phyloP scores from a whole-genome alignment of 1,140 invertebrate species.

The Aphelenchoides fujianensis region DNA sequence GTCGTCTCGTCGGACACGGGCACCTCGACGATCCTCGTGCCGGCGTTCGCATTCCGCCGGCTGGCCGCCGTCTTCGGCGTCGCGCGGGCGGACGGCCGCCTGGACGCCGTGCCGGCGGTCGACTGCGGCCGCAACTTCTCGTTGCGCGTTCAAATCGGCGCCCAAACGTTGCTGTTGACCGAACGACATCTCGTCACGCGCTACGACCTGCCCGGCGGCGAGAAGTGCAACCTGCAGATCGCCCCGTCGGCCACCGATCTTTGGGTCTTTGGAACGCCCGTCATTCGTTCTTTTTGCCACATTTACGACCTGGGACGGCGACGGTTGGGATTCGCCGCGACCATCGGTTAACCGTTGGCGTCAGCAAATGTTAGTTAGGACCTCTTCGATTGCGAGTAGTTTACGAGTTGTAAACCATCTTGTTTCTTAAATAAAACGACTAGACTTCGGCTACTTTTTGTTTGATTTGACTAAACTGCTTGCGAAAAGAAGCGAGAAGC shows the following conservation, averaged over 20 bases:
- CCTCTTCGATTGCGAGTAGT: neutral
- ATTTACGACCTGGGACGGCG: neutral
- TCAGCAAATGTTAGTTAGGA: neutral
- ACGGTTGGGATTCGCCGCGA: constrained; percentile 15
- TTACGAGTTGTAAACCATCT: too few species aligned
- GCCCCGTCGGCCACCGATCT: constrained; percentile 4
- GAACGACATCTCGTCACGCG: neutral
- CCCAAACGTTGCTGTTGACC: neutral
- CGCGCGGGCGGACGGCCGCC: neutral
- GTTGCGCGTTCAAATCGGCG: neutral
- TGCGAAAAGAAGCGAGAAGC: too few species aligned
- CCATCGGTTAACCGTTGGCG: neutral
- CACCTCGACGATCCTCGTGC: constrained; percentile 8
- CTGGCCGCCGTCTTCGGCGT: neutral
- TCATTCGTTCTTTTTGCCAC: constrained; percentile 2
- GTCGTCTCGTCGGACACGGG: constrained; percentile 6
- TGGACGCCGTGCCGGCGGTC: neutral
- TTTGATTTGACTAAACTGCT: too few species aligned
- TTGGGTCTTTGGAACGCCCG: constrained; percentile 15
- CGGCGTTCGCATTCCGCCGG: neutral
- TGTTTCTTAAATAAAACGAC: too few species aligned
- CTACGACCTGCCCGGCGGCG: neutral
- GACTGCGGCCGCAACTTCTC: neutral
- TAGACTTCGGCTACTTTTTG: too few species aligned
- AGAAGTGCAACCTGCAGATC: constrained; percentile 7